Evolutionary conservation across 2,797 vertebrate species (phyloP).

Genomic region (Pachyuromys duprasi): DNA sequence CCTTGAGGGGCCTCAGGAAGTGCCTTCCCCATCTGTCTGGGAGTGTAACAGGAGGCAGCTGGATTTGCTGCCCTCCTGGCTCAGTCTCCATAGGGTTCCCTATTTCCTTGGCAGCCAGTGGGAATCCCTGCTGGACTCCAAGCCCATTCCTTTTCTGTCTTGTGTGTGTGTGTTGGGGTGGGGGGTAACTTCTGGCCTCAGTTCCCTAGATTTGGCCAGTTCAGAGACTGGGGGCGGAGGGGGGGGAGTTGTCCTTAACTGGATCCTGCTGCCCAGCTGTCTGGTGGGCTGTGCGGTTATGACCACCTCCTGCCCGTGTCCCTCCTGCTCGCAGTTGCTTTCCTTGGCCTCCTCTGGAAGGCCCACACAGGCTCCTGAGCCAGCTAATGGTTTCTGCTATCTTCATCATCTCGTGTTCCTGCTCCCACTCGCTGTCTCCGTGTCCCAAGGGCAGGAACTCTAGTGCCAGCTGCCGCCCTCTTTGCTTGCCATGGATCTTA

Average conservation of each 20-base stretch:
- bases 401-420: neutral
- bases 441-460: neutral
- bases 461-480: neutral
- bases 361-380: neutral
- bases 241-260: no score
- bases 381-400: neutral
- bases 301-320: neutral
- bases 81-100: neutral
- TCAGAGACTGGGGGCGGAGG: neutral
- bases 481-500: neutral
- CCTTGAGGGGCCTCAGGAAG: neutral
- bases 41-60: neutral
- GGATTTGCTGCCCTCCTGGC: neutral
- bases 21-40: neutral
- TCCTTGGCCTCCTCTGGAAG: neutral
- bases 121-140: neutral
- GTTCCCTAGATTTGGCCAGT: neutral
- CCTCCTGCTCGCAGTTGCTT: neutral
- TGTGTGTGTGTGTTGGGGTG: neutral
- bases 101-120: neutral
- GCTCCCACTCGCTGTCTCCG: neutral
- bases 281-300: neutral
- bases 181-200: neutral
- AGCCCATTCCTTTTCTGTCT: slow-evolving; percentile 54
- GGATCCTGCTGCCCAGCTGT: neutral